Evolutionary conservation across 2,797 vertebrate genomes (phyloP).

Genomic region (Esox lucius): DNA sequence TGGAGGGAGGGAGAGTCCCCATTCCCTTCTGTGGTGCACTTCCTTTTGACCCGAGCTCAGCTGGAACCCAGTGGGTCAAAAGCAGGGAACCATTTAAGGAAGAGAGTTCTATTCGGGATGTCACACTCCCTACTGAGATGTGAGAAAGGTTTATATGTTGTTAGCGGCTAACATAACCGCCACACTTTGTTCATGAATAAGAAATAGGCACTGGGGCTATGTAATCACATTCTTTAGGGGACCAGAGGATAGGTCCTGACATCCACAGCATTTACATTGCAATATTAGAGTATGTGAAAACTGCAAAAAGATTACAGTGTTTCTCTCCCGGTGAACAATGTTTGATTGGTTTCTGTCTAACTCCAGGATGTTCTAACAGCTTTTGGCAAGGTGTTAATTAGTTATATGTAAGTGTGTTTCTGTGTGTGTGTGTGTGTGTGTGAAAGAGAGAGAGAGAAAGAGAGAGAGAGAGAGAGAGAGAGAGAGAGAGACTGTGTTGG

Average conservation of each 20-base stretch:
- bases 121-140: background rate
- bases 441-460: no score
- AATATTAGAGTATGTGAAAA: background rate
- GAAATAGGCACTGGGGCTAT: no score
- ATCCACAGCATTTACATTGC: background rate
- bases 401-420: background rate
- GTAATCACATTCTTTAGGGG: background rate
- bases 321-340: background rate
- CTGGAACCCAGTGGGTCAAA: no score
- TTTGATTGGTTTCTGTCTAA: background rate
- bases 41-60: no score
- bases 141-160: background rate
- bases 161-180: background rate
- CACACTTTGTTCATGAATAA: no score
- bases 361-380: background rate
- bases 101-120: no score
- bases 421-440: no score
- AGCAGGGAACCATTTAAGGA: no score
- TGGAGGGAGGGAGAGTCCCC: constrained; percentile 9
- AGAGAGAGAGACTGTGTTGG: no score
- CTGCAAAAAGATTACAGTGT: background rate
- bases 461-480: no score
- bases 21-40: no score
- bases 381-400: background rate
- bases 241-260: background rate